phyloP scores from a whole-genome alignment of 2,797 vertebrate genomes.

The Sebastes glaucus region DNA sequence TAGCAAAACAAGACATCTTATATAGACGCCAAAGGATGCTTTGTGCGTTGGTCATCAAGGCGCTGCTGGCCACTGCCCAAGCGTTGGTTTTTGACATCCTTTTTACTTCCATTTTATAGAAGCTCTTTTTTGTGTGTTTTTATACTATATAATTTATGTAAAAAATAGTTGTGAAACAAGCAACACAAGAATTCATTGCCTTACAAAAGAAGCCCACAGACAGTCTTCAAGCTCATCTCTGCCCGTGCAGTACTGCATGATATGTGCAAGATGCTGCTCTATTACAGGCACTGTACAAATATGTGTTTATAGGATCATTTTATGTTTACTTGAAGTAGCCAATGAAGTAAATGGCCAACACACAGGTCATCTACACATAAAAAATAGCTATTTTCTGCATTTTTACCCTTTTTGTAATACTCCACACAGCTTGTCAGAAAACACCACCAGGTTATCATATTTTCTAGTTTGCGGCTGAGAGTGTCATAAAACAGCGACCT shows the following conservation, averaged over 20 bases:
- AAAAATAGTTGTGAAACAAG: neutral
- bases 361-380: neutral
- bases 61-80: too few relatives aligned
- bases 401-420: neutral
- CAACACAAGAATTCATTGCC: neutral
- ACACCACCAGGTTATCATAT: neutral
- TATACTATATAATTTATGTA: neutral
- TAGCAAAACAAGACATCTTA: too few relatives aligned
- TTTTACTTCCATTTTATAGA: neutral
- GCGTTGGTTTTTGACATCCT: too few relatives aligned
- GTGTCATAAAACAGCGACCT: neutral
- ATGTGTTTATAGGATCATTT: neutral
- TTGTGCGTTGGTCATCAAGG: too few relatives aligned
- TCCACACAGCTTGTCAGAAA: neutral
- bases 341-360: neutral
- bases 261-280: neutral
- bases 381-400: neutral
- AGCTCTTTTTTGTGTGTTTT: neutral
- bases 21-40: too few relatives aligned
- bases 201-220: neutral
- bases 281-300: neutral
- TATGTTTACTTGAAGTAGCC: neutral
- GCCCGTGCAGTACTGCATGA: neutral
- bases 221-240: neutral
- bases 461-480: neutral